Evolutionary conservation across 1,140 invertebrate species (phyloP).

Genomic region (Euura lappo): DNA sequence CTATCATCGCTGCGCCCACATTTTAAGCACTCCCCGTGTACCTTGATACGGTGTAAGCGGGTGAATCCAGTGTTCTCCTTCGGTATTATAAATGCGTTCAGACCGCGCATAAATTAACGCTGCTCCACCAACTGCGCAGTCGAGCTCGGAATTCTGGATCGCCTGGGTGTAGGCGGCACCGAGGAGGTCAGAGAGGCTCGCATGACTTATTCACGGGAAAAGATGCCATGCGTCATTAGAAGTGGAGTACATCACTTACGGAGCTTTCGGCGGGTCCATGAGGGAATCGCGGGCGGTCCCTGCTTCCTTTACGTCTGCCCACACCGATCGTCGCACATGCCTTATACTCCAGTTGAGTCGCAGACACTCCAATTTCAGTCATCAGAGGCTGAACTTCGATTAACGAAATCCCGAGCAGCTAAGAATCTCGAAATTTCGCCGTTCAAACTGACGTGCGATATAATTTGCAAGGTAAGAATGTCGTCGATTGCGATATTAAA

Average conservation of each 20-base stretch:
- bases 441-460: no score
- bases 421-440: no score
- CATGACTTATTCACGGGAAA: constrained; percentile 12
- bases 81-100: constrained; percentile 7
- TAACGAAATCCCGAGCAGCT: no score
- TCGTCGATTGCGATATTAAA: background rate
- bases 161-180: constrained; percentile 11
- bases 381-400: background rate
- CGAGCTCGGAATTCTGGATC: constrained; percentile 19
- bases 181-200: constrained; percentile 1
- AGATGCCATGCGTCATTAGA: constrained; percentile 8
- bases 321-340: background rate
- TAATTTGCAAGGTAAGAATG: no score
- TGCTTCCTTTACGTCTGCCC: background rate
- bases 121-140: constrained; percentile 6
- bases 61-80: background rate
- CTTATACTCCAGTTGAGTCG: background rate
- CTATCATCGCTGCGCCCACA: background rate
- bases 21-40: background rate
- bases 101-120: constrained; percentile 2
- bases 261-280: background rate
- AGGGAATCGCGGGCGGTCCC: background rate
- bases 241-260: constrained; percentile 15
- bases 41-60: background rate
- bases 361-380: background rate